Percentiles rank a stretch among this genome's conserved stretches.
Conservation (phyloP, 2,888 invertebrate species). For the Epirrhoe alternata region DNA sequence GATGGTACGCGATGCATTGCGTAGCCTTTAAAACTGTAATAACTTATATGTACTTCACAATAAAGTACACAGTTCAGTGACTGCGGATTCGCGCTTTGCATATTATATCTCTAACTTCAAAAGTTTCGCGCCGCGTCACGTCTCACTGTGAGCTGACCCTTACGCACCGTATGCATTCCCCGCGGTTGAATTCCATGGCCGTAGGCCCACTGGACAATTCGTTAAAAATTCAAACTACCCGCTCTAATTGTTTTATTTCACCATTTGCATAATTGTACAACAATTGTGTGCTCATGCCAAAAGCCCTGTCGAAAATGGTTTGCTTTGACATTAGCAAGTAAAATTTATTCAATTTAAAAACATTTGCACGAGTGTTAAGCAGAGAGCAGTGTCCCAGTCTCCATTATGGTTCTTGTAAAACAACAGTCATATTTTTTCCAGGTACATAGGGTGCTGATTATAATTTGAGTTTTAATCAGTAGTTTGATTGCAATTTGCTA, state of each 20-base stretch:
- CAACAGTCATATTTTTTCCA: neutral
- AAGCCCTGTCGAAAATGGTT: slow-evolving; percentile 41
- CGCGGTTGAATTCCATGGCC: slow-evolving; percentile 18
- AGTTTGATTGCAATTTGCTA: slow-evolving; percentile 10
- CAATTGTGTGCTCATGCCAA: slow-evolving; percentile 43
- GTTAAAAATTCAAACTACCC: slow-evolving; percentile 45
- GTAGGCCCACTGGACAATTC: slow-evolving; percentile 30
- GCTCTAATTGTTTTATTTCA: slow-evolving; percentile 56
- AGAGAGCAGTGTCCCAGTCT: slow-evolving; percentile 1
- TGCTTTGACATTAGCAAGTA: slow-evolving; percentile 38
- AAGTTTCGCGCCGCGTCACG: too few species aligned
- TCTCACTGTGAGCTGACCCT: slow-evolving; percentile 9
- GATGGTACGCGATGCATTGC: too few species aligned
- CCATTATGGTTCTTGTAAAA: neutral
- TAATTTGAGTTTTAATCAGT: neutral
- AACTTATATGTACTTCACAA: too few species aligned
- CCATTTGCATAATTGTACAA: slow-evolving; percentile 54
- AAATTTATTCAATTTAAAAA: slow-evolving; percentile 31
- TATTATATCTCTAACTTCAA: too few species aligned
- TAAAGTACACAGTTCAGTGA: too few species aligned
- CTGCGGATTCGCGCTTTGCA: too few species aligned
- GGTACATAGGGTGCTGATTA: neutral
- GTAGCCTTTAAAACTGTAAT: too few species aligned
- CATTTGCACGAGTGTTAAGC: slow-evolving; percentile 26
- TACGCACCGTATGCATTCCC: slow-evolving; percentile 25